Evolutionary conservation across 2,888 invertebrate species (phyloP), one percentile per base, ranked within the genome.

Genomic region (Mamestra brassicae): DNA sequence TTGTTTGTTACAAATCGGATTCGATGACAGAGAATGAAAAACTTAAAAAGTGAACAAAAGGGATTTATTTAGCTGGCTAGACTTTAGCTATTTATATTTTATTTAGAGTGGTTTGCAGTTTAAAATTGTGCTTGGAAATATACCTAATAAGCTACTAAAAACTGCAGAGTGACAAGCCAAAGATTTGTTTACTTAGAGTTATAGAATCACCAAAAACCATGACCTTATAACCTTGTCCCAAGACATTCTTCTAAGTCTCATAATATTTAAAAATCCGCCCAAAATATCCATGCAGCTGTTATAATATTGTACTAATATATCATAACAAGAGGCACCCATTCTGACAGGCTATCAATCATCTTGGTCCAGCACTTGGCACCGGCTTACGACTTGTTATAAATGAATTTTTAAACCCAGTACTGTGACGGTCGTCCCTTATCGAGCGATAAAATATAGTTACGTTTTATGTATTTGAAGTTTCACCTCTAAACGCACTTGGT

Each of bases 261-360:
- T 26, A 45, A 55, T 54, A 60, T 71, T 13, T 17, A 55, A 66
- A 78, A 78, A 81, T 5, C 81, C 74, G 68, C 74, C 54, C 67
- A 80, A 73, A 83, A 85, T 85, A 85, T 78, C 72, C 81, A 80
- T 84, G 76, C 73, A 86, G 76, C 75, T 79, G 78, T 72, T 74
- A 75, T 64, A 84, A 77, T 79, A 76, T 84, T 81, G 68, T 85
- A 86, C 88, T 88, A 88, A 87, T 89, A 88, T 89, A 86, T 85
- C 83, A 83, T 82, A 74, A 72, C 74, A 71, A 80, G 84, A 80
- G 81, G 83, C 85, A 74, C 82, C 81, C 78, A 77, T 71, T 83
- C 78, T 83, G 90, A 87, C 89, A 87, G 80, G 69, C 80, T 86
- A 92, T 93, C 93, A 93, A 93, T 94, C 93, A 93, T 89, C 84